Evolutionary conservation across 2,888 invertebrate species (phyloP), one percentile per base, ranked within the genome.

Genomic region (Drosophila neoperkinsi): DNA sequence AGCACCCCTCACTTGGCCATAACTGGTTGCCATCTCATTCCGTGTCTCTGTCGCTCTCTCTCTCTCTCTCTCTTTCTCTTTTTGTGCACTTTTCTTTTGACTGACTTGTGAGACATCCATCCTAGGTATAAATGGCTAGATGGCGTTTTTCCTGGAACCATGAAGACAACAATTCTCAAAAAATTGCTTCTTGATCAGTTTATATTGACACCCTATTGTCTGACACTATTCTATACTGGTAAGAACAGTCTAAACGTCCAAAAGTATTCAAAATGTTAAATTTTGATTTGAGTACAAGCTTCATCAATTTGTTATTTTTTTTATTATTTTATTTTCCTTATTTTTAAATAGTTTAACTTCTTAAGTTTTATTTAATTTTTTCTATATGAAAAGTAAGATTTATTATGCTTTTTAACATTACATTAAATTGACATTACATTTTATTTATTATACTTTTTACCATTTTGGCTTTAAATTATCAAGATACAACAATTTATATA

Each of bases 121-220:
- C 55, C 3, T 30, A 97, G 97, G 97, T 97, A 97, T 93, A 96
- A 94, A 94, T 96, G 95, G 94, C 92, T 97, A 74, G 97, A 97
- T 92, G 94, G 93, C 67, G 95, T 94, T 74, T 95, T 96, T 81
- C 94, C 94, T 0, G 97, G 97, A 2, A 96, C 95, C 1, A 92
- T 96, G 0, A 92, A 94, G 16, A 95, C 94, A 90, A 94, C 95
- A 0, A 95, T 97, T 33, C 90, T 94, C 0, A 95, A 95, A 73
- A 97, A 97, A 93, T 94, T 97, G 56, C 90, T 95, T 0, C 92
- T 96, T 65, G 97, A 97, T 92, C 97, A 97, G 93, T 95, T 96
- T 87, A 69, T 96, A 4, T 94, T 97, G 92, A 96, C 97, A 1
- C 97, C 97, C 0, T 94, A 95, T 30, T 92, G 97, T 51, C 92